A percentile compares a stretch with the other conserved stretches of the same genome.
These are phyloP conservation scores for Struthio camelus DNA, from an alignment of 2,113 vertebrate genomes.

Conservation along the genomic window DNA sequence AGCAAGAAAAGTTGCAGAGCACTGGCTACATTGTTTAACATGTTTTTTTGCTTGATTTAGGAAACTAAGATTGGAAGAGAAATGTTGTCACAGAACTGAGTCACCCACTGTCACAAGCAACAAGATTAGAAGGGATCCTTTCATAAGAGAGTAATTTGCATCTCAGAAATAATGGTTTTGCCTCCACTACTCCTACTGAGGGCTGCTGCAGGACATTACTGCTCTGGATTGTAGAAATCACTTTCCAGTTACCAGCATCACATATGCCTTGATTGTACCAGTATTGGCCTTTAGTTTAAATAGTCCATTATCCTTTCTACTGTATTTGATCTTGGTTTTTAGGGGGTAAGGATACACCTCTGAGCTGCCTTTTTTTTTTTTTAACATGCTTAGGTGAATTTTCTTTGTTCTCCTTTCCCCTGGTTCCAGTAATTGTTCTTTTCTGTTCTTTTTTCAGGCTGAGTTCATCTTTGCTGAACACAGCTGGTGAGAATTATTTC, in stretches of 20 bases:
- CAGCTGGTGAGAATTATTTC: conserved; percentile 32
- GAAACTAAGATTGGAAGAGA: not conserved
- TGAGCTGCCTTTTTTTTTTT: not conserved
- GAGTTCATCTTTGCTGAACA: not conserved
- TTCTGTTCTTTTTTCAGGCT: not conserved
- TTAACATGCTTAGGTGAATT: not conserved
- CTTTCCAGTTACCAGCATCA: not conserved
- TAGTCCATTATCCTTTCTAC: not conserved
- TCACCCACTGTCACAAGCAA: not conserved
- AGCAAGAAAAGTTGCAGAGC: not conserved
- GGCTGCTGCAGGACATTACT: not conserved
- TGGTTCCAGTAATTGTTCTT: not conserved
- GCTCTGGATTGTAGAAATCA: not conserved
- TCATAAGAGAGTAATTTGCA: not conserved
- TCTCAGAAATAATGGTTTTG: not conserved
- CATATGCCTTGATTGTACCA: not conserved
- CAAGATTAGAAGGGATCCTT: not conserved
- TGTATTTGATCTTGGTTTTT: not conserved
- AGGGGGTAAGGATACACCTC: not conserved
- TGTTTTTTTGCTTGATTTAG: not conserved
- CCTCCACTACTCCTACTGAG: not conserved
- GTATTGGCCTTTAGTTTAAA: not conserved
- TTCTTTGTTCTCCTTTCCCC: not conserved
- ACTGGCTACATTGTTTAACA: accelerated
- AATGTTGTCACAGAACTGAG: not conserved